These are phyloP conservation scores for Tachystola acroxantha DNA, from an alignment of 2,888 invertebrate species.

Conservation along the genomic window DNA sequence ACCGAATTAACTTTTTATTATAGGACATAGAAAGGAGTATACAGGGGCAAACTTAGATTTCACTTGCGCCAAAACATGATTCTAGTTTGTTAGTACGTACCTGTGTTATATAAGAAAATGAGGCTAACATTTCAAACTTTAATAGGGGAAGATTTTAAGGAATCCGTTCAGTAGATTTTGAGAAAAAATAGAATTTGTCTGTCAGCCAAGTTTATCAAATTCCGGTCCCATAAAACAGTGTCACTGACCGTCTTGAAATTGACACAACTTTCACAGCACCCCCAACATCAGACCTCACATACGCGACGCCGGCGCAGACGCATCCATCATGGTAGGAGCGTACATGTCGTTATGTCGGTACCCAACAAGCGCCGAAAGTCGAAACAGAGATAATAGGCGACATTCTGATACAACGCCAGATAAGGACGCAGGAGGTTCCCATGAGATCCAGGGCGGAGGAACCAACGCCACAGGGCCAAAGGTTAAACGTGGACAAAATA, in stretches of 20 bases:
- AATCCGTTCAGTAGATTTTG: too few relatives aligned
- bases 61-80: too few relatives aligned
- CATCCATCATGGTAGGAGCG: conserved; percentile 72
- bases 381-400: conserved; percentile 72
- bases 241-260: conserved; percentile 11
- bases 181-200: too few relatives aligned
- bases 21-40: too few relatives aligned
- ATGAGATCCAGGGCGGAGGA: conserved; percentile 54
- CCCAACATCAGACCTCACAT: conserved; percentile 25
- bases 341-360: conserved; percentile 56
- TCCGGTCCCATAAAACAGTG: background rate
- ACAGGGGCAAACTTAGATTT: too few relatives aligned
- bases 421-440: conserved; percentile 66
- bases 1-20: too few relatives aligned
- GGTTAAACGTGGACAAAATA: conserved; percentile 60
- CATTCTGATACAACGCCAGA: conserved; percentile 72
- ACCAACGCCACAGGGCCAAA: conserved; percentile 42
- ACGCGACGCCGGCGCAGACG: conserved; percentile 29
- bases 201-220: too few relatives aligned
- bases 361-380: conserved; percentile 68
- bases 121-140: too few relatives aligned
- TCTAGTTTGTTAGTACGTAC: too few relatives aligned
- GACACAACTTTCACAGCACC: conserved; percentile 14
- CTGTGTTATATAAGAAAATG: too few relatives aligned
- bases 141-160: too few relatives aligned